Evolutionary conservation across 2,888 invertebrate genomes (phyloP).

Genomic region (Mesopsocus fuscifrons): DNA sequence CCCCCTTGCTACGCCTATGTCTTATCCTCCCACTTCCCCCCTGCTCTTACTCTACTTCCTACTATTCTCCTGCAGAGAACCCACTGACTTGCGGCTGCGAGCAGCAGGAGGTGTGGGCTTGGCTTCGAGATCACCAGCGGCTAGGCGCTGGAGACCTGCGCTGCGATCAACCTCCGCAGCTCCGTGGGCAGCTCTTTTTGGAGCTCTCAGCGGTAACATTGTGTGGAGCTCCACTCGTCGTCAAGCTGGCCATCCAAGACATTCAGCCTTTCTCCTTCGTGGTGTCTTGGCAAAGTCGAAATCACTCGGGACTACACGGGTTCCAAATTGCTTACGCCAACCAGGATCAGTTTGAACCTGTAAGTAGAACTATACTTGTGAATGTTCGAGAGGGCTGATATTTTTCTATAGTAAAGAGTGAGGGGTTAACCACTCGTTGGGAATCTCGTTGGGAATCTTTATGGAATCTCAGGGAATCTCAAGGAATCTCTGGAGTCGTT

Average conservation of each 20-base stretch:
- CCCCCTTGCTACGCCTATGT: too few relatives aligned
- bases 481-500: too few relatives aligned
- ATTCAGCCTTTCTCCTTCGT: constrained; percentile 72
- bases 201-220: constrained; percentile 63
- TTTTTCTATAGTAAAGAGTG: too few relatives aligned
- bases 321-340: constrained; percentile 73
- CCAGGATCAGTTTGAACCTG: constrained; percentile 37
- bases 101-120: constrained; percentile 78
- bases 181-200: constrained; percentile 54
- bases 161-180: constrained; percentile 68
- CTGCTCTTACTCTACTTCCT: too few relatives aligned
- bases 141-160: constrained; percentile 40
- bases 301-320: constrained; percentile 65
- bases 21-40: too few relatives aligned
- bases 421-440: too few relatives aligned
- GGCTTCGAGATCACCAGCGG: constrained; percentile 77
- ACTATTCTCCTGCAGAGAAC: constrained; percentile 59
- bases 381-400: too few relatives aligned
- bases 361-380: too few relatives aligned
- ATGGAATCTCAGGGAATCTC: too few relatives aligned
- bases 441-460: too few relatives aligned
- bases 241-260: constrained; percentile 70
- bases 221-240: constrained; percentile 65
- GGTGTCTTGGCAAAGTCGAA: constrained; percentile 77
- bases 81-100: constrained; percentile 80